Percentiles rank a stretch among this genome's conserved stretches.
These are phyloP conservation scores for Lipotes vexillifer DNA, from an alignment of 2,113 vertebrate genomes.

Conservation along the genomic window DNA sequence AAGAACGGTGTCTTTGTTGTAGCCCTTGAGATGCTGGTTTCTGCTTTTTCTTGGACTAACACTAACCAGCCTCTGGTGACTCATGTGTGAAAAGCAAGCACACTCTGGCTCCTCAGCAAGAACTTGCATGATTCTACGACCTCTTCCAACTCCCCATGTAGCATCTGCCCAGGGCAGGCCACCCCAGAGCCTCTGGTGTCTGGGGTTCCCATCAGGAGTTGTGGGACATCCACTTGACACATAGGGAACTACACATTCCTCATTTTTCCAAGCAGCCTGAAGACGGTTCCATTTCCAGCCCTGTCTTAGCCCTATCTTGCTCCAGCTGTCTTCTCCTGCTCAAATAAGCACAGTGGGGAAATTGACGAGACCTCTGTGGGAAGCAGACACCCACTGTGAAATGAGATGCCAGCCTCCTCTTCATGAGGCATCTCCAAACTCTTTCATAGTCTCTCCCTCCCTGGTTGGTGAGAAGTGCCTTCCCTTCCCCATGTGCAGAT, in stretches of 20 bases:
- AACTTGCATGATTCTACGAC: not conserved
- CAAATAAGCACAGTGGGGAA: not conserved
- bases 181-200: not conserved
- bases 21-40: not conserved
- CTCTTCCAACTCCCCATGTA: not conserved
- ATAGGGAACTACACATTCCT: not conserved
- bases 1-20: not conserved
- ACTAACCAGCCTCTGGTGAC: not conserved
- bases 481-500: not conserved
- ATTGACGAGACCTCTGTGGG: not conserved
- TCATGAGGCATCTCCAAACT: not conserved
- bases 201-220: not conserved
- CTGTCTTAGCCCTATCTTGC: not conserved
- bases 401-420: not conserved
- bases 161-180: not conserved
- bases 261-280: not conserved
- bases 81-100: not conserved
- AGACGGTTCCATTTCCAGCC: not conserved
- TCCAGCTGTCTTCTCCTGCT: not conserved
- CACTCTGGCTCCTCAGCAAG: not conserved
- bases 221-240: not conserved
- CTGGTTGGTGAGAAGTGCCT: not conserved
- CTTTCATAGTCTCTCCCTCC: not conserved
- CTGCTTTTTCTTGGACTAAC: not conserved
- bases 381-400: not conserved